Evolutionary conservation across 2,797 vertebrate genomes (phyloP).

Genomic region (Delichon dasypus): DNA sequence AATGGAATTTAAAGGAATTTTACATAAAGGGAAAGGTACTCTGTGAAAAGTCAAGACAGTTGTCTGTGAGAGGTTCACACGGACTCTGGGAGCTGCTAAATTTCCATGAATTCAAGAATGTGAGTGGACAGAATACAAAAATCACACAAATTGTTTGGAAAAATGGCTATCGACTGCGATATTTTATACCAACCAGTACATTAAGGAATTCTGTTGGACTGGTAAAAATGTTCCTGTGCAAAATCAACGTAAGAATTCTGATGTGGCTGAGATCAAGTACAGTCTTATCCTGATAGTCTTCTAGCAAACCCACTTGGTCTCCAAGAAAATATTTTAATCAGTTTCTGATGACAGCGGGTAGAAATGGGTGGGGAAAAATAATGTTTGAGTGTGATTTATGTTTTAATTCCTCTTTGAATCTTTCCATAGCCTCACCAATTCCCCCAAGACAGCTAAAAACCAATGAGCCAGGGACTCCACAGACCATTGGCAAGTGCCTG

Average conservation of each 20-base stretch:
- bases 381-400: neutral
- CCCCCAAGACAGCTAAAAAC: constrained; percentile 47
- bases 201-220: neutral
- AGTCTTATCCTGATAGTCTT: neutral
- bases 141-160: neutral
- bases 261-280: neutral
- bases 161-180: neutral
- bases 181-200: neutral
- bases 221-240: neutral
- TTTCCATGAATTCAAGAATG: neutral
- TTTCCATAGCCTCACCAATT: constrained; percentile 1
- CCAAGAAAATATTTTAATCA: neutral
- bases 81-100: neutral
- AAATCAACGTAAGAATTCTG: neutral
- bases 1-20: neutral
- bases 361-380: constrained; percentile 10
- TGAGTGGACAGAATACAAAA: neutral
- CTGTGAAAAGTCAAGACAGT: neutral
- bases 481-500: constrained; percentile 41
- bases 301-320: neutral
- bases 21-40: neutral
- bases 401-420: constrained; percentile 55
- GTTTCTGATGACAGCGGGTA: neutral
- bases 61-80: fast-evolving
- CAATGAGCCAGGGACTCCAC: constrained; percentile 54